Evolutionary conservation across 2,888 invertebrate genomes (phyloP).

Genomic region (Poecilus cupreus): DNA sequence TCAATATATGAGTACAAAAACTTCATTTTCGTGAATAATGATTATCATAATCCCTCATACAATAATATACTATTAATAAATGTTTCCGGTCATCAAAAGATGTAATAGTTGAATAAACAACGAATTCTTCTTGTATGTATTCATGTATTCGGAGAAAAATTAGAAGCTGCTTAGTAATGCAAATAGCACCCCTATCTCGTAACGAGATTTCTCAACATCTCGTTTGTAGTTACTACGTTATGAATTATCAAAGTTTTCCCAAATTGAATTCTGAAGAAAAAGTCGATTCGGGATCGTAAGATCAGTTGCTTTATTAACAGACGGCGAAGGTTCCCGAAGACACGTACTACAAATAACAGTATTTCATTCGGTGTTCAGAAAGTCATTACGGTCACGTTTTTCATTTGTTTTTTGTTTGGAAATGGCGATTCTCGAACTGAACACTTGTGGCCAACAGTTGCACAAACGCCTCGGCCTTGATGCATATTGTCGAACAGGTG

Average conservation of each 20-base stretch:
- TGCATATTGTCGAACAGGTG: constrained; percentile 9
- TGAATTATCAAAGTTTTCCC: background rate
- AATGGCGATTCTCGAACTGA: constrained; percentile 29
- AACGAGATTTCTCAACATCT: too few species aligned
- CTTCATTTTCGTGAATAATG: too few species aligned
- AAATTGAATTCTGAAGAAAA: background rate
- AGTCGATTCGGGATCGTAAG: background rate
- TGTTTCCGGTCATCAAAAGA: too few species aligned
- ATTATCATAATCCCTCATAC: too few species aligned
- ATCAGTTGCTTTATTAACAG: constrained; percentile 22
- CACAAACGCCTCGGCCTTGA: background rate
- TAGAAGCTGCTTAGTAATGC: too few species aligned
- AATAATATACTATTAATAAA: too few species aligned
- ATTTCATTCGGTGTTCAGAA: constrained; percentile 42
- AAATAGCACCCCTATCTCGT: too few species aligned
- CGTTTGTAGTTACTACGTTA: background rate
- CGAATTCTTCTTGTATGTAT: background rate
- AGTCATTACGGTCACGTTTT: constrained; percentile 45
- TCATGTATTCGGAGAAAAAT: too few species aligned
- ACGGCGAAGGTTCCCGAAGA: background rate
- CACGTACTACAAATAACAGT: constrained; percentile 36
- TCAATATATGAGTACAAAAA: too few species aligned
- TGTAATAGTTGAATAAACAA: background rate
- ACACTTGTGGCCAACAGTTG: constrained; percentile 12
- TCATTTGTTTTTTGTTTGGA: constrained; percentile 38